phyloP scores from a whole-genome alignment of 2,113 vertebrate genomes.

The Chionis minor region DNA sequence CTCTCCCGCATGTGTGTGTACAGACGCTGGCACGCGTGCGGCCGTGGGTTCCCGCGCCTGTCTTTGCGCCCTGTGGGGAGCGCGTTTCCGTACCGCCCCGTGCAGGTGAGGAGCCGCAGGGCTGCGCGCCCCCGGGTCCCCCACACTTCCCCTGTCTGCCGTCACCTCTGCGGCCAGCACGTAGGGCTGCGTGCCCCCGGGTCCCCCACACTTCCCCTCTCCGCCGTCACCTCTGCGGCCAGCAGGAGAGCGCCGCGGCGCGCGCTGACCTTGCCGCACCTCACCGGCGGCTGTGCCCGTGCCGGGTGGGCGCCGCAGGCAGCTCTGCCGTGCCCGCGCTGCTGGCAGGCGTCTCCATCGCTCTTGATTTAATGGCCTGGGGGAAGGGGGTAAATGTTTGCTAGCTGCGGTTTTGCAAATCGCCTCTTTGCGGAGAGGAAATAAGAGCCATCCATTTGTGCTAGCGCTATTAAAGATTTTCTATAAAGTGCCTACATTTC shows the following conservation, averaged over 20 bases:
- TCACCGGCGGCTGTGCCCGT: no score
- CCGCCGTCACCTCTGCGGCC: no score
- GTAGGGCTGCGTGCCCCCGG: no score
- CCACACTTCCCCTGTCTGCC: fast-evolving
- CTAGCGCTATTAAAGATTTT: conserved; percentile 77
- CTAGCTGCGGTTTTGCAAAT: conserved; percentile 68
- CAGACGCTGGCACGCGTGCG: neutral
- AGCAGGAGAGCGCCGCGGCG: no score
- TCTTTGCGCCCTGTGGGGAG: fast-evolving
- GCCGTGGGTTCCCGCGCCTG: neutral
- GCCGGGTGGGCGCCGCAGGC: neutral
- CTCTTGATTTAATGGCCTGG: neutral
- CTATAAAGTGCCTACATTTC: conserved; percentile 78
- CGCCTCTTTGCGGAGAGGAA: conserved; percentile 71
- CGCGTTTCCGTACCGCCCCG: fast-evolving
- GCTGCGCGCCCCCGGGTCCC: fast-evolving
- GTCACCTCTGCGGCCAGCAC: no score
- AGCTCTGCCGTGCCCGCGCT: neutral
- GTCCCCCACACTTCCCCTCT: no score
- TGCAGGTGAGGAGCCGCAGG: neutral
- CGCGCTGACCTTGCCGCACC: no score
- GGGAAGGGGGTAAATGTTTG: conserved; percentile 49
- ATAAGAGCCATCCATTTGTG: conserved; percentile 78
- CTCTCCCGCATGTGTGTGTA: neutral
- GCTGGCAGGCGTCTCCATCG: neutral